Percentiles rank a stretch among this genome's conserved stretches.
Conservation (phyloP, 1,140 invertebrate species). For the Cydia amplana region DNA sequence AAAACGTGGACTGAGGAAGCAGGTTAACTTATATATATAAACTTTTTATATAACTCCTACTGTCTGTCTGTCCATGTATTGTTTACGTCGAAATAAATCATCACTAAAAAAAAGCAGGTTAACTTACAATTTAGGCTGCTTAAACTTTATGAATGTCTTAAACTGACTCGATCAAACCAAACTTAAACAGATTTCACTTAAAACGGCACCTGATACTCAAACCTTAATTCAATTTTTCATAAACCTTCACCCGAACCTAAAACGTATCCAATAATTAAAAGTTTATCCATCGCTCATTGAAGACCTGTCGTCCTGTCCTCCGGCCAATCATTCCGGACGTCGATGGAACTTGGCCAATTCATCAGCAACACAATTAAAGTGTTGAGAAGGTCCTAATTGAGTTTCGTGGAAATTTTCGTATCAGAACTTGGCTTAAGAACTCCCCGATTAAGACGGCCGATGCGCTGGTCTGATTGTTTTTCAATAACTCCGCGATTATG, state of each 20-base stretch:
- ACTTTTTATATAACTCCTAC: too few relatives aligned
- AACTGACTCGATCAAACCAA: background rate
- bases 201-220: slow-evolving; percentile 20
- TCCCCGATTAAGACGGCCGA: slow-evolving; percentile 35
- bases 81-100: too few relatives aligned
- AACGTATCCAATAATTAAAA: slow-evolving; percentile 34
- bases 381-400: slow-evolving; percentile 38
- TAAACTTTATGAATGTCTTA: background rate
- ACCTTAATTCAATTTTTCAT: slow-evolving; percentile 10
- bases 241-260: slow-evolving; percentile 6
- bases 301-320: slow-evolving; percentile 36
- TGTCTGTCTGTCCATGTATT: too few relatives aligned
- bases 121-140: background rate
- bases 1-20: too few relatives aligned
- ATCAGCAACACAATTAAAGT: slow-evolving; percentile 40
- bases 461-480: slow-evolving; percentile 31
- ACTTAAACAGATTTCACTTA: background rate
- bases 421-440: slow-evolving; percentile 32
- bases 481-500: slow-evolving; percentile 21
- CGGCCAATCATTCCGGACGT: slow-evolving; percentile 39
- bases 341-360: slow-evolving; percentile 36
- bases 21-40: too few relatives aligned
- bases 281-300: slow-evolving; percentile 34
- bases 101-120: too few relatives aligned
- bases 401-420: slow-evolving; percentile 34